Evolutionary conservation across 92 coral and sea anemone genomes (phyloP).

Genomic region (Diadumene lineata): DNA sequence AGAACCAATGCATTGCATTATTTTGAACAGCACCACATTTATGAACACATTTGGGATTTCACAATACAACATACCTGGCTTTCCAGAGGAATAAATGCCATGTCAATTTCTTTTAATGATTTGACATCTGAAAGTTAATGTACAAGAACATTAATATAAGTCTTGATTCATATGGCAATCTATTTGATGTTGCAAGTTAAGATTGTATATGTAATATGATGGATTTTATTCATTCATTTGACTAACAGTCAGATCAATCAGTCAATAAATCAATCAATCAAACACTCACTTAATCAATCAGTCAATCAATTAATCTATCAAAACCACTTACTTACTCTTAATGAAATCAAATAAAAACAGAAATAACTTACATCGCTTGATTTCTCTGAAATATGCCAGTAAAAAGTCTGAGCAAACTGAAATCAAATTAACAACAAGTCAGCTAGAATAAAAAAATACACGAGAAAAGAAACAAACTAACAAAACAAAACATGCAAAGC

Average conservation of each 20-base stretch:
- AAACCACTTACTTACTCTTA: neutral
- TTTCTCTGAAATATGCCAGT: conserved; percentile 53
- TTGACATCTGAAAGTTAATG: conserved; percentile 60
- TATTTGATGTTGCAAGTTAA: too few relatives aligned
- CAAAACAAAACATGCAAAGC: neutral
- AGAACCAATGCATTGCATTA: too few relatives aligned
- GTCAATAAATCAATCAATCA: too few relatives aligned
- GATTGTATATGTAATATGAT: too few relatives aligned
- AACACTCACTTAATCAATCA: neutral
- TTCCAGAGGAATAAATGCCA: conserved; percentile 93
- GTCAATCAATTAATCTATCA: neutral
- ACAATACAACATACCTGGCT: conserved; percentile 86
- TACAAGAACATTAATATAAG: neutral
- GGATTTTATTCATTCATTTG: too few relatives aligned
- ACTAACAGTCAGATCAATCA: too few relatives aligned
- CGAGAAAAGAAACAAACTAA: neutral
- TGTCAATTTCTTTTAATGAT: conserved; percentile 89
- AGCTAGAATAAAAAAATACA: neutral
- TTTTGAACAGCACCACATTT: too few relatives aligned
- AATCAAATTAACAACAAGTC: neutral
- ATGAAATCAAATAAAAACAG: too few relatives aligned
- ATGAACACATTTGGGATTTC: too few relatives aligned
- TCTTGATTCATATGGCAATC: too few relatives aligned
- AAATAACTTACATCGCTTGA: conserved; percentile 55
- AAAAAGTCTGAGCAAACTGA: conserved; percentile 73